These are phyloP conservation scores for Papilio dardanus DNA, from an alignment of 1,140 invertebrate genomes.

Conservation along the genomic window DNA sequence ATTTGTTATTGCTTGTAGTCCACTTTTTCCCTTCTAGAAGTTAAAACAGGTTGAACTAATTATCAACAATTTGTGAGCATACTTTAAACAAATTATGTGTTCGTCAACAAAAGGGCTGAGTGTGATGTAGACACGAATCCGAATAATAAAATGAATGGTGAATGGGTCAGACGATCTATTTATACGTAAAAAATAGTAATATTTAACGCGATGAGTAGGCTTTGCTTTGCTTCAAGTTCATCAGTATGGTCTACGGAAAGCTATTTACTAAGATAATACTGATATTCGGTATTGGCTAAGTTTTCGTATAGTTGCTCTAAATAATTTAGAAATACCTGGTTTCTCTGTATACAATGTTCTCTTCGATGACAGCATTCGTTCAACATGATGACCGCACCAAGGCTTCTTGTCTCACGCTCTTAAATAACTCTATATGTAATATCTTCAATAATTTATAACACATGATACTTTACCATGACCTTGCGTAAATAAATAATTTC, in stretches of 20 bases:
- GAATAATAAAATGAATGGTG: not conserved
- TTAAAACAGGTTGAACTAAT: conserved; percentile 17
- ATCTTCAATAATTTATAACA: conserved; percentile 68
- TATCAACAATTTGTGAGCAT: conserved; percentile 1
- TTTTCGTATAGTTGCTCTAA: not conserved
- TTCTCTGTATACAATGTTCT: conserved; percentile 56
- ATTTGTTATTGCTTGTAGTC: conserved; percentile 9
- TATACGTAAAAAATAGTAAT: too few species aligned
- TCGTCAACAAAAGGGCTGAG: not conserved
- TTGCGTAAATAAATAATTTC: conserved; percentile 76
- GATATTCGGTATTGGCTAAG: not conserved
- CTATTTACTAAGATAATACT: not conserved
- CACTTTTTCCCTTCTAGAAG: not conserved
- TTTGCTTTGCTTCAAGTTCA: too few species aligned
- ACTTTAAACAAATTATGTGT: not conserved
- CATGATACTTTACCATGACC: conserved; percentile 76
- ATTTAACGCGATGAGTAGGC: too few species aligned
- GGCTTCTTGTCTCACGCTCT: conserved; percentile 51
- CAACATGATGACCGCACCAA: conserved; percentile 71
- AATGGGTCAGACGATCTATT: too few species aligned
- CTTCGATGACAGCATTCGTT: conserved; percentile 75
- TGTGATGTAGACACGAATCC: not conserved
- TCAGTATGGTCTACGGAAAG: not conserved
- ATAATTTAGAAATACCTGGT: conserved; percentile 56
- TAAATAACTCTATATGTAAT: conserved; percentile 50